phyloP scores from a whole-genome alignment of 2,888 invertebrate genomes.

The Drosophila subquinaria region DNA sequence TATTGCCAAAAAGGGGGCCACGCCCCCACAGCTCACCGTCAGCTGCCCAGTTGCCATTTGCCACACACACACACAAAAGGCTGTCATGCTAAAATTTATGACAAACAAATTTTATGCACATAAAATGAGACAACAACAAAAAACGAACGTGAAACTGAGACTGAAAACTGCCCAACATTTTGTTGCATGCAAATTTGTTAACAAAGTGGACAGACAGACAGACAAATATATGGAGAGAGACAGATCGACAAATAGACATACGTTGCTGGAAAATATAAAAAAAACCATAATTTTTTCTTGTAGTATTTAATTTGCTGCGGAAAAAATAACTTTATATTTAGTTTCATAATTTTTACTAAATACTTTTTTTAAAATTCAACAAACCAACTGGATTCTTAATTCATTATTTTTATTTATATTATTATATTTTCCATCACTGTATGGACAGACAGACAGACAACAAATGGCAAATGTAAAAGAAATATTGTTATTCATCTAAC shows the following conservation, averaged over 20 bases:
- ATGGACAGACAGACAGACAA: constrained; percentile 29
- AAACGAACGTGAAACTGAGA: constrained; percentile 28
- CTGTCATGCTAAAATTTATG: constrained; percentile 62
- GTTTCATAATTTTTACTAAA: too few relatives aligned
- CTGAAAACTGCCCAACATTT: constrained; percentile 60
- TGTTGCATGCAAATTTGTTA: constrained; percentile 72
- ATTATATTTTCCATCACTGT: too few relatives aligned
- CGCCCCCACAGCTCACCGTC: constrained; percentile 23
- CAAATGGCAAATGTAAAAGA: constrained; percentile 35
- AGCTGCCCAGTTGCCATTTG: constrained; percentile 18
- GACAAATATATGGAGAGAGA: too few relatives aligned
- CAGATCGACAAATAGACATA: too few relatives aligned
- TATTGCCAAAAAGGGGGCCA: constrained; percentile 17
- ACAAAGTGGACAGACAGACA: background rate
- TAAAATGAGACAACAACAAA: constrained; percentile 35
- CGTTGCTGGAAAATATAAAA: too few relatives aligned
- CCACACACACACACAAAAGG: constrained; percentile 43
- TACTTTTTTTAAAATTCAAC: too few relatives aligned
- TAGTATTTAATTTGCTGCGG: too few relatives aligned
- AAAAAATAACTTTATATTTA: too few relatives aligned
- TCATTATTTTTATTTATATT: too few relatives aligned
- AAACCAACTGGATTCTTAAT: too few relatives aligned
- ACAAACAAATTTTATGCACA: constrained; percentile 66
- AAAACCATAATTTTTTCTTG: too few relatives aligned
- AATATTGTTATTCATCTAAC: constrained; percentile 50